phyloP scores from a whole-genome alignment of 2,797 vertebrate genomes.

The Sebastes hopkinsi region DNA sequence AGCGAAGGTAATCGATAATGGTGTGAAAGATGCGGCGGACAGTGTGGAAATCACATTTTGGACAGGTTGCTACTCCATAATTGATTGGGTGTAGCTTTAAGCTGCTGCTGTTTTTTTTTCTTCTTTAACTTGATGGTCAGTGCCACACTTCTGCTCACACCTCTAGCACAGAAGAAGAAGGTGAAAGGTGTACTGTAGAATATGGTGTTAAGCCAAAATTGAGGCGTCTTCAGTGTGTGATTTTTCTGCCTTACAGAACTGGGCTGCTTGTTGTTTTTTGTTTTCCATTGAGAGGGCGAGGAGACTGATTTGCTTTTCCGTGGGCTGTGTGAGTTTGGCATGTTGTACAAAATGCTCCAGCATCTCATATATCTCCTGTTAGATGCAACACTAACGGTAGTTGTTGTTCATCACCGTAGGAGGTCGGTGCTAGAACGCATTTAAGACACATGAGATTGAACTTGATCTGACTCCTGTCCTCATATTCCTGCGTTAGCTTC shows the following conservation, averaged over 20 bases:
- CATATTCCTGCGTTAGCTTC: neutral
- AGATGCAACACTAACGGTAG: neutral
- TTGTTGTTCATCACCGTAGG: neutral
- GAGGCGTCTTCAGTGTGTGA: neutral
- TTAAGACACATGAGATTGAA: constrained; percentile 1
- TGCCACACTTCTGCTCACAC: constrained; percentile 4
- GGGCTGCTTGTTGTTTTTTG: constrained; percentile 7
- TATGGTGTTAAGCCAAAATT: constrained; percentile 4
- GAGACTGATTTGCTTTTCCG: constrained; percentile 11
- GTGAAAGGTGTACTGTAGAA: constrained; percentile 14
- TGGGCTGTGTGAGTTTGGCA: neutral
- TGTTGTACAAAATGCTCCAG: constrained; percentile 27
- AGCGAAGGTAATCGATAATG: constrained; percentile 78
- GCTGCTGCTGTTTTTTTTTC: constrained; percentile 24
- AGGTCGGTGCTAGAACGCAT: neutral
- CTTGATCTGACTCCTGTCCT: constrained; percentile 11
- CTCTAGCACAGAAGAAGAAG: neutral
- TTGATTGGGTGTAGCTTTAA: constrained; percentile 72
- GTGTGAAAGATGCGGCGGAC: constrained; percentile 78
- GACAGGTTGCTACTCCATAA: constrained; percentile 78
- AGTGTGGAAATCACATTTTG: constrained; percentile 81
- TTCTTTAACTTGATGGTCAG: constrained; percentile 33
- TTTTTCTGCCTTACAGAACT: neutral
- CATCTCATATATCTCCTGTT: neutral
- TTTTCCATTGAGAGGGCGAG: neutral